phyloP scores from a whole-genome alignment of 23 tunicate genomes.

The Corella eumyota region DNA sequence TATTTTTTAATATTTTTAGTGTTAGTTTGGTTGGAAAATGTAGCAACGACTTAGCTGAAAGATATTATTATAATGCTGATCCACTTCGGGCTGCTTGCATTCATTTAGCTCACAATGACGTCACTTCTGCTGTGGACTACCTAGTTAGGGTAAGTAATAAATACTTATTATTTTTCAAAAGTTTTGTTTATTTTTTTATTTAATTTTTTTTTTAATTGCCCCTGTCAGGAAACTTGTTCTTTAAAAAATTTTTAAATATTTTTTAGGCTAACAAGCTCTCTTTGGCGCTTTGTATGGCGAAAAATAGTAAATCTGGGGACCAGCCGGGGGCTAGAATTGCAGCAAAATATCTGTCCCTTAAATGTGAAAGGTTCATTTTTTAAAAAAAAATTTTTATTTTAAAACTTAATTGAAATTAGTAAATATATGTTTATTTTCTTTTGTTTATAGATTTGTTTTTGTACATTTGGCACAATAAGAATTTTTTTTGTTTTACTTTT shows the following conservation, averaged over 20 bases:
- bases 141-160: slow-evolving; percentile 24
- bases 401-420: too few relatives aligned
- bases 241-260: too few relatives aligned
- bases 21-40: slow-evolving; percentile 23
- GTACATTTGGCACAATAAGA: not conserved
- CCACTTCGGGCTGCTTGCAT: slow-evolving; percentile 55
- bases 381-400: not conserved
- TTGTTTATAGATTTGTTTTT: not conserved
- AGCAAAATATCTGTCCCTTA: slow-evolving; percentile 28
- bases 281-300: slow-evolving; percentile 49
- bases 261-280: slow-evolving; percentile 55
- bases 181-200: not conserved
- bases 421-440: not conserved
- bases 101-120: slow-evolving; percentile 39
- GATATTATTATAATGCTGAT: slow-evolving; percentile 26
- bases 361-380: slow-evolving; percentile 31
- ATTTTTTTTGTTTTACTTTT: not conserved
- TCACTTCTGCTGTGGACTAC: slow-evolving; percentile 28
- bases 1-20: not conserved
- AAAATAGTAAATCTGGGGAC: slow-evolving; percentile 12
- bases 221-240: too few relatives aligned
- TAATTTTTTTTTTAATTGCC: too few relatives aligned
- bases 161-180: not conserved
- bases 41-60: slow-evolving; percentile 12
- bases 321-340: slow-evolving; percentile 12